Percentiles rank a stretch among this genome's conserved stretches.
Conservation (phyloP, 2,113 vertebrate genomes). For the Malurus melanocephalus region DNA sequence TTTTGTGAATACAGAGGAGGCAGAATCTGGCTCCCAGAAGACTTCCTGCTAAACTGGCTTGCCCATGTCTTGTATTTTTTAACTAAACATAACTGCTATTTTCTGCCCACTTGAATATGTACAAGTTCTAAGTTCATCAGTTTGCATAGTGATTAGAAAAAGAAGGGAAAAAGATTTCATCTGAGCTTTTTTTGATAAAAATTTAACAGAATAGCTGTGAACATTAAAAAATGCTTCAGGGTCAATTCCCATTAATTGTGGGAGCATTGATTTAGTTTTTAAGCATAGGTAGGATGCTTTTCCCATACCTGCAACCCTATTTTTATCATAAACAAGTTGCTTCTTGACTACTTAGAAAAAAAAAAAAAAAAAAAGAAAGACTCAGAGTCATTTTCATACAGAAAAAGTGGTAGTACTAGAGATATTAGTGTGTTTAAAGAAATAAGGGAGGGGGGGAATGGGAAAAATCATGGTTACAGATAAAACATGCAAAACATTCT, state of each 20-base stretch:
- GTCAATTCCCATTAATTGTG: neutral
- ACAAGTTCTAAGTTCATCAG: neutral
- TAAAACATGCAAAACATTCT: neutral
- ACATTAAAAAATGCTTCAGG: neutral
- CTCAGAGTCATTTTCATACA: neutral
- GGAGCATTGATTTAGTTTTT: neutral
- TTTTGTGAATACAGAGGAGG: neutral
- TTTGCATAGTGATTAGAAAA: neutral
- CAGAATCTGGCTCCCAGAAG: neutral
- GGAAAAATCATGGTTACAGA: neutral
- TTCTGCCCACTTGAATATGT: neutral
- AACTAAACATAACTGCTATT: neutral
- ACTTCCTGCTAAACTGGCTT: conserved; percentile 53
- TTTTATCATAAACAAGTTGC: conserved; percentile 25
- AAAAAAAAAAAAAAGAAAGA: neutral
- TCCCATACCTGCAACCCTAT: neutral
- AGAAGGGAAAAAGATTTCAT: neutral
- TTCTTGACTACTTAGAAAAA: neutral
- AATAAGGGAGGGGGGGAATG: fast-evolving
- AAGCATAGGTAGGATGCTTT: neutral
- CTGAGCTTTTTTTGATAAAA: neutral
- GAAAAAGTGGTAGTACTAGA: neutral
- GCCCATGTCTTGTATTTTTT: neutral
- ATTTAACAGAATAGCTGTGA: neutral
- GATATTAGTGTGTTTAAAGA: neutral